Percentiles rank a stretch among this genome's conserved stretches.
These are phyloP conservation scores for Bombyx mandarina DNA, from an alignment of 1,140 invertebrate genomes.

Conservation along the genomic window DNA sequence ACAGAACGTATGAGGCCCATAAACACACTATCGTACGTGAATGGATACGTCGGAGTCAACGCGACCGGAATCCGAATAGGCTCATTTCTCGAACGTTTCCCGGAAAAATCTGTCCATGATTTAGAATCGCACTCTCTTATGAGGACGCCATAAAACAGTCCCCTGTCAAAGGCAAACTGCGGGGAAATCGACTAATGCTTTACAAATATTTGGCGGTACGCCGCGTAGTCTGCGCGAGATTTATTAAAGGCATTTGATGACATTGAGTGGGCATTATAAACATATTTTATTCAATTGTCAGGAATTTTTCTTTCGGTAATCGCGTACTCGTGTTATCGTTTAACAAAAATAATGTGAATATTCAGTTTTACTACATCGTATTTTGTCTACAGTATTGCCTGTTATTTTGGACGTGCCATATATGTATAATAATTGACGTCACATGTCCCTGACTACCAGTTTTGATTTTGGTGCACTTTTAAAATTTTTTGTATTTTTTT, in stretches of 20 bases:
- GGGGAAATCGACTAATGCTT: conserved; percentile 37
- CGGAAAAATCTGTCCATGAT: conserved; percentile 43
- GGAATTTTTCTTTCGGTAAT: too few species aligned
- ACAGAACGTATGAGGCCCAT: background rate
- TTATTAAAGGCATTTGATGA: conserved; percentile 5
- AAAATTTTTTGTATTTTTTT: too few species aligned
- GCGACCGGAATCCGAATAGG: conserved; percentile 5
- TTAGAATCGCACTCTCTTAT: conserved; percentile 34
- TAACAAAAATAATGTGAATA: too few species aligned
- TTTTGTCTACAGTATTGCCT: too few species aligned
- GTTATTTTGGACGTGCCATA: too few species aligned
- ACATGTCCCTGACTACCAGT: too few species aligned
- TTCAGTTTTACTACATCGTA: too few species aligned
- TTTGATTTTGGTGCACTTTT: too few species aligned
- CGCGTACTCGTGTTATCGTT: too few species aligned
- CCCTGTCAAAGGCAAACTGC: conserved; percentile 43
- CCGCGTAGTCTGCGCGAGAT: background rate
- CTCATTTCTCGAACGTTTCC: conserved; percentile 11
- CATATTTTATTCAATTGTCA: background rate
- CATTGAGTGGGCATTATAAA: conserved; percentile 1
- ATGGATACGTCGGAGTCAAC: background rate
- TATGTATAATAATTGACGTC: too few species aligned
- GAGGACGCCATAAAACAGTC: conserved; percentile 51
- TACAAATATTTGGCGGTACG: conserved; percentile 24
- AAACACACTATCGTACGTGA: background rate